phyloP scores from a whole-genome alignment of 2,888 invertebrate genomes.

The Altica lythri region DNA sequence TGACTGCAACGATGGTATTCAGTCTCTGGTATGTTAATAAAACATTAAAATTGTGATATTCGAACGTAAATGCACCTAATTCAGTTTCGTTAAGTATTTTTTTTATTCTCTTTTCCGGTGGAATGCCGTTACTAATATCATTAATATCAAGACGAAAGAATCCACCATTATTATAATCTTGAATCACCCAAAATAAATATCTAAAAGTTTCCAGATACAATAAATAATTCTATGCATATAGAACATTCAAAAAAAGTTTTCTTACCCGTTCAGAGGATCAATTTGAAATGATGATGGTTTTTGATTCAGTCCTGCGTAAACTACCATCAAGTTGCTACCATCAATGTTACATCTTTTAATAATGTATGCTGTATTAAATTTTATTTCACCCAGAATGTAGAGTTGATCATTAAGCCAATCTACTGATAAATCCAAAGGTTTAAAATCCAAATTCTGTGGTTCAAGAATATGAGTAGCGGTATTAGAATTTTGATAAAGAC shows the following conservation, averaged over 20 bases:
- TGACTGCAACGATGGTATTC: constrained; percentile 80
- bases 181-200: constrained; percentile 79
- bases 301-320: constrained; percentile 70
- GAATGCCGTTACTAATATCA: constrained; percentile 75
- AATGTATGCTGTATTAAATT: constrained; percentile 64
- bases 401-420: constrained; percentile 90
- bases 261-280: constrained; percentile 89
- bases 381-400: constrained; percentile 78
- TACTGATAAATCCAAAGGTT: constrained; percentile 74
- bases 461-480: constrained; percentile 59
- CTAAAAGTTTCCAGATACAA: too few species aligned
- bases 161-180: constrained; percentile 65
- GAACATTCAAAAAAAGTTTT: too few species aligned
- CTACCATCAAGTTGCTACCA: constrained; percentile 71
- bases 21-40: constrained; percentile 74
- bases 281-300: constrained; percentile 83
- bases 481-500: constrained; percentile 46
- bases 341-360: constrained; percentile 78
- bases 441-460: constrained; percentile 65
- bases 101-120: constrained; percentile 69
- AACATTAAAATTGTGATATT: constrained; percentile 79
- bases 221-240: background rate
- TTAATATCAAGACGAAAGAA: constrained; percentile 78
- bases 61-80: constrained; percentile 82
- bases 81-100: constrained; percentile 68